These are phyloP conservation scores for Drosophila mimica DNA, from an alignment of 2,888 invertebrate genomes.

Conservation along the genomic window DNA sequence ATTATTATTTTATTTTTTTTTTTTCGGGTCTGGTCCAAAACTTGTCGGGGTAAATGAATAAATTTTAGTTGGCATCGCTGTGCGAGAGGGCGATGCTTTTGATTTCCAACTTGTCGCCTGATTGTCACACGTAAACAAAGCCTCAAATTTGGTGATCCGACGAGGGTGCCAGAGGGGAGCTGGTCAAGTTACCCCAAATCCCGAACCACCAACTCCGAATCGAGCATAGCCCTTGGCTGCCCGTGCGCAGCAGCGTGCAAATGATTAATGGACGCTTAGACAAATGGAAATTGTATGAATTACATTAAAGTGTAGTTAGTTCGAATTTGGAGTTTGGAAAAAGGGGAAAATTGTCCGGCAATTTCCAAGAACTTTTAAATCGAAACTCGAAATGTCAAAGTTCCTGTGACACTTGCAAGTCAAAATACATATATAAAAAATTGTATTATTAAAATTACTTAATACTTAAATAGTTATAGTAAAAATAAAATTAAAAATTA, in stretches of 20 bases:
- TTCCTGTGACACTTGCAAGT: conserved; percentile 24
- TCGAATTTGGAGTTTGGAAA: conserved; percentile 41
- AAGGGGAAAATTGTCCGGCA: conserved; percentile 16
- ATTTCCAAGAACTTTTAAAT: conserved; percentile 40
- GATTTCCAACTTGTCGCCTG: conserved; percentile 77
- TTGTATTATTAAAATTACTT: neutral
- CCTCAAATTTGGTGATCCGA: conserved; percentile 69
- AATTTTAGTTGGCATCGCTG: conserved; percentile 59
- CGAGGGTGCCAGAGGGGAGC: conserved; percentile 17
- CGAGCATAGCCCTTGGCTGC: conserved; percentile 39
- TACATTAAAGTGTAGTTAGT: conserved; percentile 83
- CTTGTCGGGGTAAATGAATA: conserved; percentile 74
- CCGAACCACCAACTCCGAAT: conserved; percentile 7
- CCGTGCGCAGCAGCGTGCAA: conserved; percentile 77
- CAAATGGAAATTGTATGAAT: conserved; percentile 85
- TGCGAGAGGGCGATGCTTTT: conserved; percentile 54
- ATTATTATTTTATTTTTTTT: conserved; percentile 10
- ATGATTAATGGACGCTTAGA: conserved; percentile 84
- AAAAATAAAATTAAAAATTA: neutral
- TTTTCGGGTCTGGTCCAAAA: conserved; percentile 38
- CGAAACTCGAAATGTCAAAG: conserved; percentile 36
- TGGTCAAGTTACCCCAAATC: conserved; percentile 35
- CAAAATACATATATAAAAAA: neutral
- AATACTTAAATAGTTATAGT: neutral
- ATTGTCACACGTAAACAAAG: conserved; percentile 81